Evolutionary conservation across 1,140 invertebrate species (phyloP).

Genomic region (Chionoecetes opilio): DNA sequence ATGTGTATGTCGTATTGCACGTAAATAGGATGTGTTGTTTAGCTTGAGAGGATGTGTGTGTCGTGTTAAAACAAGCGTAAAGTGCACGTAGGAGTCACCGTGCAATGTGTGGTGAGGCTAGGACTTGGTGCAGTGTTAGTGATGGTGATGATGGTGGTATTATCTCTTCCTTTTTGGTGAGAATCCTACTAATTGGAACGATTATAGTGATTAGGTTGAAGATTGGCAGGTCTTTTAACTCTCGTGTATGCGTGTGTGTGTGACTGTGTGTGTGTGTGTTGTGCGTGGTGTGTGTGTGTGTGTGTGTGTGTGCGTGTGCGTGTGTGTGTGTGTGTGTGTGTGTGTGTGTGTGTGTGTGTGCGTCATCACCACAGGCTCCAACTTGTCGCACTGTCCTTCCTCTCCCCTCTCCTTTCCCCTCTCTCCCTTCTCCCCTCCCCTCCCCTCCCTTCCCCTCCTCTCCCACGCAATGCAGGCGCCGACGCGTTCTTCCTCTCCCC

Average conservation of each 20-base stretch:
- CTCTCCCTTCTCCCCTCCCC: not conserved
- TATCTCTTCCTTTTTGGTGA: not conserved
- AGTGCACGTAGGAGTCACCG: too few relatives aligned
- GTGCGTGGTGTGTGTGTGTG: too few relatives aligned
- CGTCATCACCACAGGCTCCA: not conserved
- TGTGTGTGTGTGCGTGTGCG: not conserved
- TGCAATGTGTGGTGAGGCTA: too few relatives aligned
- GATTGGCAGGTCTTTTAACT: too few relatives aligned
- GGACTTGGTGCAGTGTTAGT: not conserved
- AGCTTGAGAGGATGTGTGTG: too few relatives aligned
- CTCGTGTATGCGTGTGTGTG: too few relatives aligned
- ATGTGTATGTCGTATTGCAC: too few relatives aligned
- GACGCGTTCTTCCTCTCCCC: slow-evolving; percentile 31
- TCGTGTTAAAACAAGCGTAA: too few relatives aligned
- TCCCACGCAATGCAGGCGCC: not conserved
- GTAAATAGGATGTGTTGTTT: too few relatives aligned
- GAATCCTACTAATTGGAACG: too few relatives aligned
- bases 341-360: slow-evolving; percentile 17
- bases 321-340: slow-evolving; percentile 27
- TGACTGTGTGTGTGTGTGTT: too few relatives aligned
- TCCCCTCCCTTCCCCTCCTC: not conserved
- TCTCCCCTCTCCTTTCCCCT: not conserved
- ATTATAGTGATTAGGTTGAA: too few relatives aligned
- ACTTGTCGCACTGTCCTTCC: not conserved
- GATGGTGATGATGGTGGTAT: not conserved